These are phyloP conservation scores for Fulmarus glacialis DNA, from an alignment of 2,113 vertebrate genomes.

Conservation along the genomic window DNA sequence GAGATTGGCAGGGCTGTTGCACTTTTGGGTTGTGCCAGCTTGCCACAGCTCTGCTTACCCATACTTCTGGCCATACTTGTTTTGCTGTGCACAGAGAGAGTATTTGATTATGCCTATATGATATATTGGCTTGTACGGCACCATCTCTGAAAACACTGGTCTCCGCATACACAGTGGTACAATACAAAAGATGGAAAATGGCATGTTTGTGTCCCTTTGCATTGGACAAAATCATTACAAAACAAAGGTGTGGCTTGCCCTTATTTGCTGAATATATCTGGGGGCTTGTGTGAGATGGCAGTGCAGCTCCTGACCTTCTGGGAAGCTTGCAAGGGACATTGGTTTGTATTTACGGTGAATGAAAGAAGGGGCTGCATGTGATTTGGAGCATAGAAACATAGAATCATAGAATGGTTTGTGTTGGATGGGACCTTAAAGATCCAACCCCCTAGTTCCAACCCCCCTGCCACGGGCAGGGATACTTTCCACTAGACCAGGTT, in stretches of 20 bases:
- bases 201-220: background rate
- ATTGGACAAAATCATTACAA: background rate
- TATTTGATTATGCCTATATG: background rate
- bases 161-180: background rate
- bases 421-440: background rate
- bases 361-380: background rate
- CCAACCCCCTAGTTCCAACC: too few species aligned
- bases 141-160: background rate
- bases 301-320: background rate
- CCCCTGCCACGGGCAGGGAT: background rate
- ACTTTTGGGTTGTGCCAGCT: background rate
- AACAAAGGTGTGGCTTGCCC: background rate
- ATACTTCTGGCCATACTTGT: background rate
- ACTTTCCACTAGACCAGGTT: background rate
- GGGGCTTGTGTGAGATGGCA: background rate
- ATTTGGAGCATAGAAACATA: background rate
- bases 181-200: background rate
- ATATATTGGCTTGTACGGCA: rapidly evolving
- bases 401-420: background rate
- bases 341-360: background rate
- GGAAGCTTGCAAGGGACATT: background rate
- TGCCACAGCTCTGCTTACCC: background rate
- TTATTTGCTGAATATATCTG: background rate
- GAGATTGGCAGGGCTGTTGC: background rate
- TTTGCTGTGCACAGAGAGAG: background rate